Base-by-base conservation (phyloP, 1,140 invertebrate genomes). In the Popillia japonica region DNA sequence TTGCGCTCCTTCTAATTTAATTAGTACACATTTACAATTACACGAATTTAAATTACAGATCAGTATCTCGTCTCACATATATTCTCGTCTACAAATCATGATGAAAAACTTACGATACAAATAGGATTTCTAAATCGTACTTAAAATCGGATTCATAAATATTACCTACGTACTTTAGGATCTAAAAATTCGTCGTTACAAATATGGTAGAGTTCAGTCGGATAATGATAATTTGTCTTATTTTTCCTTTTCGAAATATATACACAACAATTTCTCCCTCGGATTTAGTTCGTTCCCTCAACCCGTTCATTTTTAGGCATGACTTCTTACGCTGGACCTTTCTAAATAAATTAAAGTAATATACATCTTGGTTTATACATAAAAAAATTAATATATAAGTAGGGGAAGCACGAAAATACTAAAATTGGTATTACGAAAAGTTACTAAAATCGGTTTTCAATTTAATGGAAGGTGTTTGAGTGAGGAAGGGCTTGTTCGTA, bases 391-490 rank as follows among this genome's bases (percentile, higher is more conserved):
- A 23, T 6, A 64, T 10, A 20, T n/a, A 23, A 64, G 10, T 22
- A 22, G 17, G 17, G 17, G 61, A 64, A 64, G 61, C 61, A 64
- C 61, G 3, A 0, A 48, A 17, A 20, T 64, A 64, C 22, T 23
- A 17, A 17, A 7, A 17, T 9, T 2, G 23, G 6, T 22, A 64
- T 88, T 89, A 92, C 81, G 91, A 92, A 83, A 96, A 99, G 89
- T 98, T 97, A 82, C 96, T 96, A 86, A 99, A 99, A 87, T 98
- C 95, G 17, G 96, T 98, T 90, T 98, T 98, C 64, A 99, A 90
- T 87, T 97, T 96, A 83, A 99, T 99, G 9, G 95, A 94, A 73
- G 95, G 94, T 79, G 92, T 90, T 82, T 92, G 91, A 75, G 88
- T 89, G 78, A 87, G 88, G 72, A 87, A 84, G 59, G 87, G 86